Evolutionary conservation across 2,888 invertebrate species (phyloP).

Genomic region (Drosophila merina): DNA sequence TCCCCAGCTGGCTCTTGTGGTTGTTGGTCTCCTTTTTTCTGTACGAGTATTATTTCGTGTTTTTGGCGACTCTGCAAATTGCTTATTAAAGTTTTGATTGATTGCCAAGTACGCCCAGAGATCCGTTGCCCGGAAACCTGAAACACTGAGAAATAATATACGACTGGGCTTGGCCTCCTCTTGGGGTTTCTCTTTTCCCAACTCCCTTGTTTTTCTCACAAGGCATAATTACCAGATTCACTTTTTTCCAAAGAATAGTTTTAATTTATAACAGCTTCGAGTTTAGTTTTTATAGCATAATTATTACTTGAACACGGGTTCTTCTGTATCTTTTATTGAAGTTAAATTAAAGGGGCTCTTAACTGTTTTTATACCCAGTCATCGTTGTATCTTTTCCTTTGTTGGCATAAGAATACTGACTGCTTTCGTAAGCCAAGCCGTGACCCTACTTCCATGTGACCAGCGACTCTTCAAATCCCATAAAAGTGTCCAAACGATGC

Average conservation of each 20-base stretch:
- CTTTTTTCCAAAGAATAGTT: conserved; percentile 25
- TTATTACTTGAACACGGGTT: neutral
- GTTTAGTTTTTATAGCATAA: conserved; percentile 3
- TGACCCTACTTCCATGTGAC: conserved; percentile 24
- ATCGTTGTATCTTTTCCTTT: neutral
- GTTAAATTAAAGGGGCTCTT: neutral
- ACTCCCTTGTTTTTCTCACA: conserved; percentile 14
- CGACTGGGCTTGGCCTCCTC: conserved; percentile 4
- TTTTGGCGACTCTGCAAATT: conserved; percentile 36
- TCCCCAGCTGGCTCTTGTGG: conserved; percentile 24
- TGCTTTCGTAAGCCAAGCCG: neutral
- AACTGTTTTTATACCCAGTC: neutral
- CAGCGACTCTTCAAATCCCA: conserved; percentile 1
- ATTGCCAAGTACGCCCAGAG: conserved; percentile 50
- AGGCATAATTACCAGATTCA: conserved; percentile 35
- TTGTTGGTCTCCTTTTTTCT: conserved; percentile 5
- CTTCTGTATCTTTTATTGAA: neutral
- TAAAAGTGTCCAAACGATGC: conserved; percentile 4
- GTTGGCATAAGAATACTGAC: neutral
- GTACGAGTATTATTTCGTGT: conserved; percentile 11
- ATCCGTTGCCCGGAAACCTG: conserved; percentile 34
- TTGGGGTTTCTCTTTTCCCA: conserved; percentile 38
- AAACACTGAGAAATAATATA: conserved; percentile 26
- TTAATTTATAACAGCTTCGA: conserved; percentile 6
- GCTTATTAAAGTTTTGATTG: conserved; percentile 53